A percentile compares a stretch with the other conserved stretches of the same genome.
Evolutionary conservation across 2,888 invertebrate genomes (phyloP).

Genomic region (Teleogryllus oceanicus): DNA sequence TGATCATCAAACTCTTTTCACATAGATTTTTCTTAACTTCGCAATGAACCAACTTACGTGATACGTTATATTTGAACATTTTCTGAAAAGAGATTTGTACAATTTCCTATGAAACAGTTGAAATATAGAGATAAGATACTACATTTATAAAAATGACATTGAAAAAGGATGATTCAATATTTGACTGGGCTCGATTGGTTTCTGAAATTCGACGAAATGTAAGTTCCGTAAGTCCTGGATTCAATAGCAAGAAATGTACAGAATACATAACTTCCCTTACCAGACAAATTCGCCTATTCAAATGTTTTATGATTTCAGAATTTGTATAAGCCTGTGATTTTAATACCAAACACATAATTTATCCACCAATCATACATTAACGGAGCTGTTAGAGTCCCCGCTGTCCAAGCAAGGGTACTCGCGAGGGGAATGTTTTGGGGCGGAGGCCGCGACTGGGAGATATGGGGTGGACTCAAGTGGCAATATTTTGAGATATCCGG

Average conservation of each 20-base stretch:
- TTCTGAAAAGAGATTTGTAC: no score
- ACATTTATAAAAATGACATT: no score
- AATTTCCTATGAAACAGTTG: no score
- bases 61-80: no score
- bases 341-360: background rate
- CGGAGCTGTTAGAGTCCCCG: background rate
- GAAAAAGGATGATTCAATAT: no score
- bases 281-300: background rate
- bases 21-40: no score
- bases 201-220: background rate
- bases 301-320: background rate
- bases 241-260: background rate
- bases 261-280: background rate
- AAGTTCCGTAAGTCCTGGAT: background rate
- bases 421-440: background rate
- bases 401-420: background rate
- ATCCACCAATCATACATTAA: conserved; percentile 18
- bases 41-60: no score
- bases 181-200: no score
- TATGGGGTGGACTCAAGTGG: background rate
- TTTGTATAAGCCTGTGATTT: background rate
- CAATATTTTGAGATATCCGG: background rate
- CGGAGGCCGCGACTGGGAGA: background rate
- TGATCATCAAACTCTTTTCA: no score
- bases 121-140: no score